Base-by-base conservation (phyloP, 2,888 invertebrate species). In the Diarsia dahlii region DNA sequence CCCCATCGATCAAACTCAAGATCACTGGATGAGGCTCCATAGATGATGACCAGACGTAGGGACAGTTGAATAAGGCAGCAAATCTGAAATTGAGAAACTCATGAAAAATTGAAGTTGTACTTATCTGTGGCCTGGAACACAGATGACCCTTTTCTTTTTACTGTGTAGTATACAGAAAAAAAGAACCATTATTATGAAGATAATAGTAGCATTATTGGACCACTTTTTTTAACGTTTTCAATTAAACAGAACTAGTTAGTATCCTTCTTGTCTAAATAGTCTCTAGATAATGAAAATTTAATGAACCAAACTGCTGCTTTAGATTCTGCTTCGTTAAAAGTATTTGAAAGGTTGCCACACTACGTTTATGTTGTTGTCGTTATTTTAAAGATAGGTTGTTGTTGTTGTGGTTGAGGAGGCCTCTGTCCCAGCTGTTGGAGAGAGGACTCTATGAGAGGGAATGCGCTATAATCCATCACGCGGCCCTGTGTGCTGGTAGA, bases 21-120 rank as follows among this genome's bases (percentile, higher is more conserved):
- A 92, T 81, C 73, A 85, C 77, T 1, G 82, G 75, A 70, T 92
- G 91, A 3, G 91, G 89, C 45, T 92, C 92, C 74, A 91, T 78
- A 1, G 92, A 90, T 0, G 90, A 90, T 0, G 89, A 89, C 91
- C 91, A 92, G 46, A 91, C 82, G 12, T 86, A 81, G 0, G 92
- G 91, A 39, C 89, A 90, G 58, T 89, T 78, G 76, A 84, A 89
- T 13, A 87, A 18, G 8, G 88, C 71, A 9, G 88, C 39, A 73
- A 88, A 87, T 60, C 87, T 87, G 23, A 46, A 86, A 82, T 65
- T 28, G 0, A 28, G 0, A 64, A 0, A 34, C 6, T 50, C 2
- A 60, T 39, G 6, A 58, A 46, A 39, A 39, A 39, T 39, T 39
- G 0, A 39, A 39, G 6, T 39, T 39, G 39, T 8, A 39, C 39